Conservation (phyloP, 2,113 vertebrate species). For the Sylvietta virens region DNA sequence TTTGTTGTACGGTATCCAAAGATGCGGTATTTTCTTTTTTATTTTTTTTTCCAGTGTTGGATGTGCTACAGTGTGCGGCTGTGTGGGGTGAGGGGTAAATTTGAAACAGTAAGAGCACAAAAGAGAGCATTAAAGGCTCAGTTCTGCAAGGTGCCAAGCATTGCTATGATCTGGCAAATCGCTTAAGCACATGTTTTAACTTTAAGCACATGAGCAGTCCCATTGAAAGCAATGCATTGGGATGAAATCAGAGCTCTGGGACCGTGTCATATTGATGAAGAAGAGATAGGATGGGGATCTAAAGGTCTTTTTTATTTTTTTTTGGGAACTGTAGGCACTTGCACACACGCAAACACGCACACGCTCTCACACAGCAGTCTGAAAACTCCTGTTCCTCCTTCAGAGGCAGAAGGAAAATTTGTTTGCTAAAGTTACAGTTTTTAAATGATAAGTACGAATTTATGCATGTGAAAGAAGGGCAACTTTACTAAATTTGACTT, state of each 20-base stretch:
- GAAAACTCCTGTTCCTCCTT: background rate
- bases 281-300: slow-evolving; percentile 32
- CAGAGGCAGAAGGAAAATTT: background rate
- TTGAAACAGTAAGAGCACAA: slow-evolving; percentile 60
- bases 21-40: background rate
- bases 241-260: slow-evolving; percentile 61
- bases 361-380: rapidly evolving
- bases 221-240: background rate
- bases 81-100: slow-evolving; percentile 61
- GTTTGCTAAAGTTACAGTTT: background rate
- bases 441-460: background rate
- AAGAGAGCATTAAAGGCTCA: slow-evolving; percentile 64
- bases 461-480: background rate
- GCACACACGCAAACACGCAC: background rate
- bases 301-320: slow-evolving; percentile 3
- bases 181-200: slow-evolving; percentile 64
- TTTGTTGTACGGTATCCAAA: slow-evolving; percentile 43
- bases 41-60: background rate
- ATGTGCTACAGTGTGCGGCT: slow-evolving; percentile 33
- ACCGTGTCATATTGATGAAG: slow-evolving; percentile 48
- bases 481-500: background rate
- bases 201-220: slow-evolving; percentile 62
- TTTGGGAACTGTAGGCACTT: slow-evolving; percentile 2
- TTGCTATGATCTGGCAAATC: slow-evolving; percentile 61
- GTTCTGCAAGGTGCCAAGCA: slow-evolving; percentile 64